Evolutionary conservation across 64 coral and sea anemone species (phyloP), one percentile per base, ranked within the genome.

Genomic region (Stichodactyla mertensii): DNA sequence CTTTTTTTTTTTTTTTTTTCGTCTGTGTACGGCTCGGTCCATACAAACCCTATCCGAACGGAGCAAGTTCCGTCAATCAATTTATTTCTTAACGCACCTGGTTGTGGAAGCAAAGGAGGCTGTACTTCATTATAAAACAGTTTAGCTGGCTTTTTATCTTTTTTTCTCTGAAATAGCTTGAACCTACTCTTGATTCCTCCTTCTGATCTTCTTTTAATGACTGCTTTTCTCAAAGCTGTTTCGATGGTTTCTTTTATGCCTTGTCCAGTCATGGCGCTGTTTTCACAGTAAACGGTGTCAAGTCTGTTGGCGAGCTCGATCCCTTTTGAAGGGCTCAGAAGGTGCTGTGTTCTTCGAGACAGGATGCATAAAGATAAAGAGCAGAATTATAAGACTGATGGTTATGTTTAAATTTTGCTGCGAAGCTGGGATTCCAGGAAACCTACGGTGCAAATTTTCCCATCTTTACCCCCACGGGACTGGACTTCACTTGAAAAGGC

Each of bases 271-370:
- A 57, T 59, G 16, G 55, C 78, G 51, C 90, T 91, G 23, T 69
- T 87, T 61, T 91, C 90, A 56, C 84, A 83, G 66, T 91, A 91
- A 71, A 58, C 28, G 6, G 85, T 87, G 2, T 77, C 62, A 4
- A 91, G 78, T 66, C 90, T 62, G 14, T 80, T 83, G 10, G 90
- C 90, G 27, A 91, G 61, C 67, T 91, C 90, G 23, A 16, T 57
- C 7, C 90, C 77, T 69, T 91, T 91, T 55, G 90, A 60, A 56
- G 79, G 11, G 55, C 83, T 85, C 10, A 85, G 16, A 16, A 85
- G 55, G 23, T 16, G 27, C 83, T 10, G 83, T 31, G 23, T 11
- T 74, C 69, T 74, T 11, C 69, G 66, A n/a, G 20, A 23, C 9
- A 20, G 1, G 23, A 28, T 9, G 6, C 6, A 26, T 6, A 64